A percentile compares a stretch with the other conserved stretches of the same genome.
Evolutionary conservation across 2,888 invertebrate genomes (phyloP).

Genomic region (Caenorhabditis uteleia): DNA sequence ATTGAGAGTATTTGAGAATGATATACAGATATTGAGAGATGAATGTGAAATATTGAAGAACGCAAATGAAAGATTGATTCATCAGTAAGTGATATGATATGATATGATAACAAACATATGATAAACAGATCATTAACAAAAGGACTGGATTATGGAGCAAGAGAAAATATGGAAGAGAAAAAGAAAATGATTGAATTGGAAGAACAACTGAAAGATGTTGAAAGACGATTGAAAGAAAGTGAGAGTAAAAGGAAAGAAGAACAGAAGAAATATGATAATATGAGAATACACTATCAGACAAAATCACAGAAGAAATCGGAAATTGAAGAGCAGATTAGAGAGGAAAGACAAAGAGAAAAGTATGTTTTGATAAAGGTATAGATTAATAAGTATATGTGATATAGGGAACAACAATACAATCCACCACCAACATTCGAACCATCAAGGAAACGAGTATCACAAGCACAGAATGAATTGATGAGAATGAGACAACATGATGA

Average conservation of each 20-base stretch:
- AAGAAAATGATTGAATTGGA: slow-evolving; percentile 43
- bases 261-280: slow-evolving; percentile 25
- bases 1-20: slow-evolving; percentile 36
- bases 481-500: slow-evolving; percentile 12
- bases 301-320: neutral
- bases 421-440: neutral
- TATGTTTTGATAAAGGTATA: no score
- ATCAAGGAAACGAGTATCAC: neutral
- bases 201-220: slow-evolving; percentile 40
- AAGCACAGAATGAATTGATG: no score
- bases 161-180: slow-evolving; percentile 47
- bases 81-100: slow-evolving; percentile 46
- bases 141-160: slow-evolving; percentile 33
- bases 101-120: neutral
- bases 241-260: slow-evolving; percentile 32
- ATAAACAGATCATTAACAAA: slow-evolving; percentile 34
- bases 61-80: slow-evolving; percentile 58
- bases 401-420: no score
- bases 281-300: slow-evolving; percentile 19
- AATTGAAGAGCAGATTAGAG: no score
- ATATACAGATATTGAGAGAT: slow-evolving; percentile 37
- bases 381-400: no score
- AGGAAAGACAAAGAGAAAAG: no score
- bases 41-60: slow-evolving; percentile 56
- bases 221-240: slow-evolving; percentile 31